Evolutionary conservation across 2,113 vertebrate genomes (phyloP).

Genomic region (Chloropsis cyanopogon): DNA sequence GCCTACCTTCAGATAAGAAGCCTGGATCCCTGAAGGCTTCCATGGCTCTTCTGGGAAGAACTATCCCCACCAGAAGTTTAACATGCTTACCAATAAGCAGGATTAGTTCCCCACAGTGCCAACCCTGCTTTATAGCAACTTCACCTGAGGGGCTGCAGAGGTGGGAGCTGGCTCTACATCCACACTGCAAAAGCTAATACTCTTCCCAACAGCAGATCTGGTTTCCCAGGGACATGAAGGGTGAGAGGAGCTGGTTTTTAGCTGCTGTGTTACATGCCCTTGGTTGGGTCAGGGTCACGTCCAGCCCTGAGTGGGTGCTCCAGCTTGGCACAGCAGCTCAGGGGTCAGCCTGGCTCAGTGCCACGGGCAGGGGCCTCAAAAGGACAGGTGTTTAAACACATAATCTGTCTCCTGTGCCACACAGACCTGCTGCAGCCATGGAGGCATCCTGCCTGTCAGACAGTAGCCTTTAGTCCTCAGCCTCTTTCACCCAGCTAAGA

Average conservation of each 20-base stretch:
- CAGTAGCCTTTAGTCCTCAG: neutral
- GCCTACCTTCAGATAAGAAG: neutral
- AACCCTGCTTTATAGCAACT: rapidly evolving
- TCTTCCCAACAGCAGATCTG: neutral
- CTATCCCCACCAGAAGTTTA: neutral
- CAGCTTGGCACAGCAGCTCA: neutral
- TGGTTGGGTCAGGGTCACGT: neutral
- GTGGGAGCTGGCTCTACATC: neutral
- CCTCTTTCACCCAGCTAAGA: neutral
- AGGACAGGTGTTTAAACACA: neutral
- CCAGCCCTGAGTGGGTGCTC: neutral
- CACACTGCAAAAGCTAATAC: neutral
- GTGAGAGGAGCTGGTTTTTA: neutral
- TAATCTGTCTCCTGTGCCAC: neutral
- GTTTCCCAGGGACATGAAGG: neutral
- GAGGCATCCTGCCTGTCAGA: neutral
- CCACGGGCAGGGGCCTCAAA: rapidly evolving
- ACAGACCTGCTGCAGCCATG: neutral
- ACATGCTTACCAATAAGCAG: neutral
- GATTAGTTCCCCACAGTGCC: neutral
- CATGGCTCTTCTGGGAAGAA: neutral
- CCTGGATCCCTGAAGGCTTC: neutral
- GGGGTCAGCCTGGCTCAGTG: neutral
- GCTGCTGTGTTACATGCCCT: neutral
- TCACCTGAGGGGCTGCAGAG: neutral